Evolutionary conservation across 2,113 vertebrate species (phyloP), one percentile per base, ranked within the genome.

Genomic region (Illadopsis cleaveri): DNA sequence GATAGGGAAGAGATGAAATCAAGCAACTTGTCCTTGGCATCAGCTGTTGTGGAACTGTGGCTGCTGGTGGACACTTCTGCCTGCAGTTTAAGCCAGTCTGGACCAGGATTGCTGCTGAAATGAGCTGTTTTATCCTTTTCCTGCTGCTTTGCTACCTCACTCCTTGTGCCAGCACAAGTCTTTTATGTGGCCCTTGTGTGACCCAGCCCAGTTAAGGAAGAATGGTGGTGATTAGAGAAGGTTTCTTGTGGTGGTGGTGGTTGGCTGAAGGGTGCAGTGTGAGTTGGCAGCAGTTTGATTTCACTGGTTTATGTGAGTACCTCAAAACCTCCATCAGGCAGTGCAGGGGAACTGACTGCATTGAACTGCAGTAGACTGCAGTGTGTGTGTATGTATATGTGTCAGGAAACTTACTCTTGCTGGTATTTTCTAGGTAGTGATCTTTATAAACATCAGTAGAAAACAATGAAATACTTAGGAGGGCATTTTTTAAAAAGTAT

Each of bases 331-430:
- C 24, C 47, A 6, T 68, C 51, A 62, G 48, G 27, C 44, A 44
- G 53, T 64, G 47, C 77, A 71, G 80, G 38, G 48, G 13, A 84
- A 54, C 33, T 22, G 35, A 50, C 58, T 83, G 78, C 78, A 37
- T 44, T 94, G 90, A 93, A n/a, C 78, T 90, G 82, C 91, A 83
- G 72, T 53, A 73, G 64, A 45, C 40, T 93, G 60, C 66, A 72
- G 45, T 33, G 33, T 54, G 11, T 76, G 24, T 48, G 4, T 66
- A 2, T 64, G 0, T 42, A 1, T 40, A 2, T 45, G 28, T n/a
- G 54, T 2, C 42, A 47, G 15, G 42, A 72, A 76, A 24, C 66
- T 57, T 77, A 6, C 15, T 79, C n/a, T 57, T 62, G 22, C 25
- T 73, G 15, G 22, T 61, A 11, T 28, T 82, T 76, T 51, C 21